Evolutionary conservation across 2,888 invertebrate species (phyloP).

Genomic region (Osmoderma eremita): DNA sequence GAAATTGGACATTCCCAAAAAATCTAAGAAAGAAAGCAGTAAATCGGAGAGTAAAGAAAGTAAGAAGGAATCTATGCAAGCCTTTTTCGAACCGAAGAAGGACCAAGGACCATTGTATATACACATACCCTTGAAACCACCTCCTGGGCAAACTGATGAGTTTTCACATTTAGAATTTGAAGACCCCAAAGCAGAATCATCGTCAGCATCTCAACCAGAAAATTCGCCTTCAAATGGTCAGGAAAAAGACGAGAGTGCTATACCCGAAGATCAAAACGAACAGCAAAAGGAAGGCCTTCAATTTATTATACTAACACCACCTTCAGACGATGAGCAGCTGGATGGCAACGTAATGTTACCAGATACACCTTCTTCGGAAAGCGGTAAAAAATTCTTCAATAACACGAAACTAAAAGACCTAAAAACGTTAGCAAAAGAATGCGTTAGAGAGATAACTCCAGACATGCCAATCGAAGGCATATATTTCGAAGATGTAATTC

Average conservation of each 20-base stretch:
- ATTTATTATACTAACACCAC: conserved; percentile 61
- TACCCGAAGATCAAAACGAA: conserved; percentile 36
- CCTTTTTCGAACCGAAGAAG: conserved; percentile 45
- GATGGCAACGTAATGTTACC: conserved; percentile 56
- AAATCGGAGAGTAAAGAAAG: conserved; percentile 27
- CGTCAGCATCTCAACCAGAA: conserved; percentile 27
- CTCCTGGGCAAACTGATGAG: conserved; percentile 60
- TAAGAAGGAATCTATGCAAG: conserved; percentile 12
- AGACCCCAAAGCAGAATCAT: conserved; percentile 45
- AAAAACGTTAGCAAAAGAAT: conserved; percentile 58
- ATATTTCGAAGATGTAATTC: conserved; percentile 43
- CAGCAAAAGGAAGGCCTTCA: conserved; percentile 53
- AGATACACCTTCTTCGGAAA: conserved; percentile 56
- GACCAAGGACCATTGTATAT: conserved; percentile 57
- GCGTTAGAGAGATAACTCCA: conserved; percentile 56
- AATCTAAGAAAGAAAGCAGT: conserved; percentile 47
- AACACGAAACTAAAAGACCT: conserved; percentile 54
- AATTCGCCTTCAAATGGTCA: conserved; percentile 40
- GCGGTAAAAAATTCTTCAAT: conserved; percentile 51
- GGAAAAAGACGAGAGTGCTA: conserved; percentile 34
- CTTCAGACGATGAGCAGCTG: conserved; percentile 62
- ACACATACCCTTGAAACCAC: conserved; percentile 62
- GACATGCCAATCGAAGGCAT: conserved; percentile 46
- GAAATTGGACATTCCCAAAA: conserved; percentile 41
- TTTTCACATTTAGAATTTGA: conserved; percentile 60